Base-by-base conservation (phyloP, 2,888 invertebrate genomes). In the Pomacea canaliculata region DNA sequence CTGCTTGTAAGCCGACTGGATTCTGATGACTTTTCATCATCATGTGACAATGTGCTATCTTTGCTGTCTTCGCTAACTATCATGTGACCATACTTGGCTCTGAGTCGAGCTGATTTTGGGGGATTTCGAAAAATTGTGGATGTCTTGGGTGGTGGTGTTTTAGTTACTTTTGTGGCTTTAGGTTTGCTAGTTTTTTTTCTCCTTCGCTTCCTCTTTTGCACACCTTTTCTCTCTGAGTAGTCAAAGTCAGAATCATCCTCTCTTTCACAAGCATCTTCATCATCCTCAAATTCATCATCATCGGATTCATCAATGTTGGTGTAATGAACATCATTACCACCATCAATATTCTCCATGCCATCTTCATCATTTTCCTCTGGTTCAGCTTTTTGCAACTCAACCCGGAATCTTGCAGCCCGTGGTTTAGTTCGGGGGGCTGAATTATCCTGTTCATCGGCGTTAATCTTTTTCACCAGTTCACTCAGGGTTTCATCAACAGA, bases 191-290 rank as follows among this genome's bases (percentile, higher is more conserved):
- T 2, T 12, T 27, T 74, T 56, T 48, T 70, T 49, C 63, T 70
- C 13, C 70, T 65, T 59, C 51, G 48, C 63, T 27, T 51, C 51
- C 48, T 59, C 72, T 60, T 67, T 37, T 13, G 66, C 9, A 37
- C 23, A 13, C 59, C 67, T 16, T 76, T 68, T n/a, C 27, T 70
- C 19, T 70, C 69, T 18, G 76, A 65, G 48, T 76, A 70, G 56
- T 71, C 71, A 56, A 67, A 60, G 27, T 80, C 78, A 70, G 77
- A 67, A 56, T 72, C 65, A 27, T 78, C 74, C n/a, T 62, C 66
- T 13, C 71, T 71, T 7, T 71, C 73, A 4, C n/a, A 51, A 0
- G 66, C 73, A 23, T 78, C 78, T 10, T 73, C 74, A 3, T 73
- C 70, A 37, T 73, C 77, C 10, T 77, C 71, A 49, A 23, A 46